Conservation (phyloP, 2,888 invertebrate species). For the Creontiades dilutus region DNA sequence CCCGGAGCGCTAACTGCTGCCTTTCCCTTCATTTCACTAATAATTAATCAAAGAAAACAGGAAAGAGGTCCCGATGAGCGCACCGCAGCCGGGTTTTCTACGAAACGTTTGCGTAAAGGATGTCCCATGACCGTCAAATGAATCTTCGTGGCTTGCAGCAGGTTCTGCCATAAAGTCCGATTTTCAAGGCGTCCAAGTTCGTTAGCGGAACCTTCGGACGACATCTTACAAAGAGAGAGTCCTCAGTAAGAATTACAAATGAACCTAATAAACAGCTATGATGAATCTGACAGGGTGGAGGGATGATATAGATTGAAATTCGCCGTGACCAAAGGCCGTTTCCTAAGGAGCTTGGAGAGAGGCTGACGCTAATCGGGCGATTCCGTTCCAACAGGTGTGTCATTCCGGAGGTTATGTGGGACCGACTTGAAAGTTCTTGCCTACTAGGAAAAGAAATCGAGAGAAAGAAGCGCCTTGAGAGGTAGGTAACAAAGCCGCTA, state of each 20-base stretch:
- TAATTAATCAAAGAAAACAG: constrained; percentile 24
- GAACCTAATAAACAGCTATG: background rate
- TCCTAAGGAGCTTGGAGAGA: background rate
- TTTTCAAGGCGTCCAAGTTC: background rate
- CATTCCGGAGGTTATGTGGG: background rate
- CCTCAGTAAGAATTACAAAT: background rate
- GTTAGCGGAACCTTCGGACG: background rate
- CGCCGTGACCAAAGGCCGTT: background rate
- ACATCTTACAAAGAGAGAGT: background rate
- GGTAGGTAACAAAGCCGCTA: background rate
- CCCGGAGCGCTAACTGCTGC: background rate
- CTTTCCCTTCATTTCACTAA: constrained; percentile 19
- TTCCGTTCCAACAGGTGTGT: constrained; percentile 13
- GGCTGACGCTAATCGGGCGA: background rate
- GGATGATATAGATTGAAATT: background rate
- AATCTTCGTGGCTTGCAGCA: background rate
- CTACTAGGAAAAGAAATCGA: constrained; percentile 35
- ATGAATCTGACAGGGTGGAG: background rate
- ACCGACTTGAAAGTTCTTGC: background rate
- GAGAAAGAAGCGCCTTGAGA: background rate
- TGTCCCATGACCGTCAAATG: background rate
- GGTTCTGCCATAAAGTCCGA: constrained; percentile 9
- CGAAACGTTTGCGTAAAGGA: background rate
- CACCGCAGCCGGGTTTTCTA: too few relatives aligned
- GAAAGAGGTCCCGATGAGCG: background rate